Percentiles rank a stretch among this genome's conserved stretches.
Conservation (phyloP, 2,113 vertebrate genomes). For the Antechinus stuartii region DNA sequence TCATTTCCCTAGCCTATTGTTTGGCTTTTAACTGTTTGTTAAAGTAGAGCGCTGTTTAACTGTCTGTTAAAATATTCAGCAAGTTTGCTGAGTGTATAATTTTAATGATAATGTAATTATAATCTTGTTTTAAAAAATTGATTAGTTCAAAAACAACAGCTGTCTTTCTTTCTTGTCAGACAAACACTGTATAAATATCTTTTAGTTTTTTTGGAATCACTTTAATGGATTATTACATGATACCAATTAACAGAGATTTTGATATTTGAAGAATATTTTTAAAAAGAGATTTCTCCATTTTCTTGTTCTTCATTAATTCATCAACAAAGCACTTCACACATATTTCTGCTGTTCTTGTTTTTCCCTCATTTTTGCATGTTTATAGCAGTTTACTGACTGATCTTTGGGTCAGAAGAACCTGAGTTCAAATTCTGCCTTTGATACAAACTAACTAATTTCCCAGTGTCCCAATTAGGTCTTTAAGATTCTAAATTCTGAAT, state of each 20-base stretch:
- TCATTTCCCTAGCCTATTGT: too few species aligned
- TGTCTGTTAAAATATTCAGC: not conserved
- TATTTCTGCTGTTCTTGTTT: slow-evolving; percentile 18
- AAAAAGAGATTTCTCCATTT: not conserved
- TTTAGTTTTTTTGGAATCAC: slow-evolving; percentile 5
- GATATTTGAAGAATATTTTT: not conserved
- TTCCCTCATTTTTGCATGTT: slow-evolving; percentile 26
- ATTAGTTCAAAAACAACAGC: slow-evolving; percentile 15
- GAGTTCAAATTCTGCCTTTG: not conserved
- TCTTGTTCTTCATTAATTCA: slow-evolving; percentile 27
- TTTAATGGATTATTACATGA: not conserved
- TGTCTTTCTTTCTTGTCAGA: slow-evolving; percentile 22
- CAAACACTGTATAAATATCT: not conserved
- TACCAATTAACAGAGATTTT: slow-evolving; percentile 4
- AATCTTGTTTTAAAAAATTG: slow-evolving; percentile 26
- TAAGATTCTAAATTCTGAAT: not conserved
- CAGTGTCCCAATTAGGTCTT: not conserved
- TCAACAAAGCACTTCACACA: slow-evolving; percentile 45
- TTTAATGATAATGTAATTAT: not conserved
- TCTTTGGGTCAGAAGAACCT: not conserved
- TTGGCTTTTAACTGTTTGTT: too few species aligned
- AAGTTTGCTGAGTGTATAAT: slow-evolving; percentile 24
- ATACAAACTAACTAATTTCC: not conserved
- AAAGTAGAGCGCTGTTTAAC: too few species aligned
- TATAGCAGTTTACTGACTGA: not conserved